phyloP scores from a whole-genome alignment of 2,113 vertebrate genomes.

The Dicrurus megarhynchus region DNA sequence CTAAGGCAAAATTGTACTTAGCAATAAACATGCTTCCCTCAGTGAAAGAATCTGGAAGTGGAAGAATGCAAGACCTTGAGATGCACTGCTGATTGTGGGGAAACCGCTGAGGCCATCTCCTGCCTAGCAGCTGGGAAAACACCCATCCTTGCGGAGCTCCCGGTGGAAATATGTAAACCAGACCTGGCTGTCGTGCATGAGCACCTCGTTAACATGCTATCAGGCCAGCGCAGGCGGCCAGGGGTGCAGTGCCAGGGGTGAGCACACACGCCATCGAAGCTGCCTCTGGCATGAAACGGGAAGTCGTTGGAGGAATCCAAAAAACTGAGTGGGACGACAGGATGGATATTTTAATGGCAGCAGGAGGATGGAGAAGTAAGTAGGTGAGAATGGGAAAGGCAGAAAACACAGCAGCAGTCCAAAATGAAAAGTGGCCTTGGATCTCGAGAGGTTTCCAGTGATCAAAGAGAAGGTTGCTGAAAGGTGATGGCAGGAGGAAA shows the following conservation, averaged over 20 bases:
- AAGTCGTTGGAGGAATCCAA: fast-evolving
- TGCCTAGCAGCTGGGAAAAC: constrained; percentile 23
- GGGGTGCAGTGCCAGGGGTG: neutral
- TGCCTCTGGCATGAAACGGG: neutral
- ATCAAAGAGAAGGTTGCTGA: neutral
- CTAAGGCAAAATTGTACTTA: constrained; percentile 13
- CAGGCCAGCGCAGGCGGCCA: neutral
- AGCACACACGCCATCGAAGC: neutral
- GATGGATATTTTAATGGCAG: neutral
- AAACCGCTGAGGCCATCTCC: constrained; percentile 10
- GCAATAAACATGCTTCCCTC: constrained; percentile 53
- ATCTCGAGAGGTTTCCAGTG: neutral
- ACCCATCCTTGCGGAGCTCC: neutral
- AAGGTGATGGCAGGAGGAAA: neutral
- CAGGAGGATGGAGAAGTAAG: neutral
- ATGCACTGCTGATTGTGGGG: constrained; percentile 9
- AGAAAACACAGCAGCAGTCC: neutral
- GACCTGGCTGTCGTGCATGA: neutral
- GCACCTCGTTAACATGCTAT: neutral
- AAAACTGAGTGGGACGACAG: neutral
- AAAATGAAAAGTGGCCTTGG: neutral
- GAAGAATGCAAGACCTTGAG: constrained; percentile 65
- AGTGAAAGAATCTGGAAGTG: constrained; percentile 53
- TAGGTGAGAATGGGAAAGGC: neutral
- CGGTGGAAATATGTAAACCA: neutral